Evolutionary conservation across 1,140 invertebrate species (phyloP).

Genomic region (Diabrotica undecimpunctata): DNA sequence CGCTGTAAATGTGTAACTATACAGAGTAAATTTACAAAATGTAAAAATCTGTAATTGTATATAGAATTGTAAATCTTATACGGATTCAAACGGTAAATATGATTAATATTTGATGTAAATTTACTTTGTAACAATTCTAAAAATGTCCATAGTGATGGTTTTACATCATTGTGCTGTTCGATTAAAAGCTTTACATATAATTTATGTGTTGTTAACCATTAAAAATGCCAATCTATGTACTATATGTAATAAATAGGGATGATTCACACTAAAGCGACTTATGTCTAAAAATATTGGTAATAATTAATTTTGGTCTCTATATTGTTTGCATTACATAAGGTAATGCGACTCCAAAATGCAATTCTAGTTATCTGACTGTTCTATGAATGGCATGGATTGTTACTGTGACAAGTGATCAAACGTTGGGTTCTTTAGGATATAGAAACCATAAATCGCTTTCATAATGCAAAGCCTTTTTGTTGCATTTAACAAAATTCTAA

Average conservation of each 20-base stretch:
- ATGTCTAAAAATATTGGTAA: too few relatives aligned
- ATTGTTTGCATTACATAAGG: too few relatives aligned
- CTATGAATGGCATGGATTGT: too few relatives aligned
- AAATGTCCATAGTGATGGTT: not conserved
- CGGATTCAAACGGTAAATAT: constrained; percentile 2
- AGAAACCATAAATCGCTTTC: too few relatives aligned
- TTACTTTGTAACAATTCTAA: not conserved
- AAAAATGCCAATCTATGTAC: constrained; percentile 15
- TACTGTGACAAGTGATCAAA: too few relatives aligned
- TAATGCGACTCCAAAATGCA: too few relatives aligned
- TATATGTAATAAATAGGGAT: not conserved
- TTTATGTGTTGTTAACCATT: constrained; percentile 20
- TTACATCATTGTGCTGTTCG: constrained; percentile 1
- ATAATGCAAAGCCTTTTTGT: too few relatives aligned
- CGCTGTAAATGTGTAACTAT: not conserved
- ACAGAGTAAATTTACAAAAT: constrained; percentile 1
- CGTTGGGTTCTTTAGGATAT: too few relatives aligned
- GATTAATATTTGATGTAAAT: not conserved
- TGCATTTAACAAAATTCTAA: too few relatives aligned
- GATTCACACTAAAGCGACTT: too few relatives aligned
- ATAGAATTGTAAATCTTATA: constrained; percentile 3
- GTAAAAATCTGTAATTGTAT: not conserved
- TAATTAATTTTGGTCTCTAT: too few relatives aligned
- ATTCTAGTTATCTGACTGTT: too few relatives aligned
- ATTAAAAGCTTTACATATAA: constrained; percentile 21